Percentiles rank a stretch among this genome's conserved stretches.
Conservation (phyloP, 37 sponge, comb jelly and placozoan species). For the Dysidea cf. avara region DNA sequence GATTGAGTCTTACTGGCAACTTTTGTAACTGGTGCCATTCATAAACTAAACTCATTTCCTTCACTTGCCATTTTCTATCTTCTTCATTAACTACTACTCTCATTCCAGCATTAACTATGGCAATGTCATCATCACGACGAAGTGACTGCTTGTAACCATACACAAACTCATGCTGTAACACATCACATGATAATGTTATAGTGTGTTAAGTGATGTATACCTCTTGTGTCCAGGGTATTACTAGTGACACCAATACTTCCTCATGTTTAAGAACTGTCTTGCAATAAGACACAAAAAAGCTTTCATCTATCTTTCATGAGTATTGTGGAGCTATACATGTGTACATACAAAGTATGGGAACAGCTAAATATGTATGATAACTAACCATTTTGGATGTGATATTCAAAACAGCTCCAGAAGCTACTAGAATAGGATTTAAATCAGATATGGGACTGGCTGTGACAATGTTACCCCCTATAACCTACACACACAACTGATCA, state of each 20-base stretch:
- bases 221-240: slow-evolving; percentile 34
- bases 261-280: slow-evolving; percentile 27
- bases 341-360: too few relatives aligned
- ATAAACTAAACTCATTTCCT: slow-evolving; percentile 27
- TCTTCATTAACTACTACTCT: slow-evolving; percentile 15
- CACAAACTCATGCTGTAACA: slow-evolving; percentile 41
- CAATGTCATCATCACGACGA: slow-evolving; percentile 54
- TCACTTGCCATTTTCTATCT: slow-evolving; percentile 6
- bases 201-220: not conserved
- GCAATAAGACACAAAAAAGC: slow-evolving; percentile 41
- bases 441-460: slow-evolving; percentile 67
- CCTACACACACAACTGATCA: too few relatives aligned
- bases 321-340: too few relatives aligned
- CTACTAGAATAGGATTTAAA: slow-evolving; percentile 60
- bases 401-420: slow-evolving; percentile 17
- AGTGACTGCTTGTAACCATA: slow-evolving; percentile 52
- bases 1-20: slow-evolving; percentile 51
- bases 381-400: slow-evolving; percentile 36
- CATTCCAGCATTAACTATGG: slow-evolving; percentile 56
- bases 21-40: slow-evolving; percentile 62
- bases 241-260: slow-evolving; percentile 51
- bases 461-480: slow-evolving; percentile 48
- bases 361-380: too few relatives aligned
- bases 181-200: not conserved
- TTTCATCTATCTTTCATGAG: slow-evolving; percentile 4